A percentile compares a stretch with the other conserved stretches of the same genome.
Conservation (phyloP, 2,888 invertebrate genomes). For the Sphinx pinastri region DNA sequence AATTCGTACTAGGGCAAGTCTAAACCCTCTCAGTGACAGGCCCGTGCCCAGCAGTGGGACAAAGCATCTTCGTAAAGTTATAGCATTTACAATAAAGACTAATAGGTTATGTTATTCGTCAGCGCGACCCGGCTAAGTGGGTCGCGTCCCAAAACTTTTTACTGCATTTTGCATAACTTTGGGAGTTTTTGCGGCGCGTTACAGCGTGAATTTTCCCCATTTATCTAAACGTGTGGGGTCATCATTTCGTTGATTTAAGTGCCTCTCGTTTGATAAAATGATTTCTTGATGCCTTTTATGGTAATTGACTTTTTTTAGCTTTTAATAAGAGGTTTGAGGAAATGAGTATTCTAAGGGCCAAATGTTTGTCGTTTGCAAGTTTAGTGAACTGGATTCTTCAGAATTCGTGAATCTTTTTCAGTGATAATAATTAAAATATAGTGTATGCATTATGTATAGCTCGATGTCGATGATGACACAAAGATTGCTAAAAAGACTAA, state of each 20-base stretch:
- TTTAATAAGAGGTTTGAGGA: background rate
- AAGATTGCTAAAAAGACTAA: too few species aligned
- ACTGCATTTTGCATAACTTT: slow-evolving; percentile 24
- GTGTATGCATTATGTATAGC: too few species aligned
- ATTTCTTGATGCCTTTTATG: slow-evolving; percentile 18
- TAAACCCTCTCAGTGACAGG: too few species aligned
- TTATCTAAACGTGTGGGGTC: slow-evolving; percentile 19
- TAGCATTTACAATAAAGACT: background rate
- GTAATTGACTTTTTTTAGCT: slow-evolving; percentile 13
- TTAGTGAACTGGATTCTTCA: too few species aligned
- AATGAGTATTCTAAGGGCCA: too few species aligned
- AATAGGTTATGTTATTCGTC: background rate
- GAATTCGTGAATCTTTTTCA: too few species aligned
- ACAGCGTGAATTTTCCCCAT: slow-evolving; percentile 10
- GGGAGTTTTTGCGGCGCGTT: slow-evolving; percentile 1
- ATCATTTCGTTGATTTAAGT: slow-evolving; percentile 13
- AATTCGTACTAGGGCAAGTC: too few species aligned
- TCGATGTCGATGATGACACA: too few species aligned
- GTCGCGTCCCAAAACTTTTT: slow-evolving; percentile 20
- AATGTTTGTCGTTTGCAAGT: too few species aligned
- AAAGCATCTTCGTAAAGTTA: too few species aligned
- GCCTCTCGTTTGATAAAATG: slow-evolving; percentile 5
- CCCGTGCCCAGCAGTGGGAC: too few species aligned
- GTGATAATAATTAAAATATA: too few species aligned
- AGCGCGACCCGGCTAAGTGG: slow-evolving; percentile 15